phyloP scores from a whole-genome alignment of 92 coral and sea anemone species.

The Epizoanthus fatuus region DNA sequence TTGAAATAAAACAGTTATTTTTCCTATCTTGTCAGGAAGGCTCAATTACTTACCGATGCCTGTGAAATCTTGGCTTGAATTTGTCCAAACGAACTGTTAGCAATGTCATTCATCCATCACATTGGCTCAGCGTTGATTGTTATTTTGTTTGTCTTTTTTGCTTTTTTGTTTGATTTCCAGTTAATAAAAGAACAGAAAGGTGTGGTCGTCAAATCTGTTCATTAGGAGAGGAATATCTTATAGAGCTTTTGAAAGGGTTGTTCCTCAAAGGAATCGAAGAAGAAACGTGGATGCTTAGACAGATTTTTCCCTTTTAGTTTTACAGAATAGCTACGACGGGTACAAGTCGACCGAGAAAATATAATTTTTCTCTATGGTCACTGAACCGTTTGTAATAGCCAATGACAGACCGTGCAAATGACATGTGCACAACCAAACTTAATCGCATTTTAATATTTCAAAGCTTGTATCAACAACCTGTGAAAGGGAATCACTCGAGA shows the following conservation, averaged over 20 bases:
- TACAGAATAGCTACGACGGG: background rate
- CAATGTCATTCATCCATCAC: slow-evolving; percentile 16
- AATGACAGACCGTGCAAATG: slow-evolving; percentile 14
- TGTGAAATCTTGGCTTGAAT: background rate
- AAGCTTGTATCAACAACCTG: slow-evolving; percentile 40
- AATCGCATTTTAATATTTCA: slow-evolving; percentile 45
- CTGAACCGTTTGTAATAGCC: slow-evolving; percentile 33
- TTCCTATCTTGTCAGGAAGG: background rate
- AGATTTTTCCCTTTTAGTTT: background rate
- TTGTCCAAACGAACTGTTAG: slow-evolving; percentile 11
- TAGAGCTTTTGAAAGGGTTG: background rate
- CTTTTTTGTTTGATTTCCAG: background rate
- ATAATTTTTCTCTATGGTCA: slow-evolving; percentile 25
- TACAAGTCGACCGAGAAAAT: slow-evolving; percentile 19
- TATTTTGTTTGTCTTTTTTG: background rate
- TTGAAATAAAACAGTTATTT: background rate
- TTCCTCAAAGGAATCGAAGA: background rate
- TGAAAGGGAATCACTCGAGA: slow-evolving; percentile 15
- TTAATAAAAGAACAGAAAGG: background rate
- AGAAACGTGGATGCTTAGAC: slow-evolving; percentile 5
- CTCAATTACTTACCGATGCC: background rate
- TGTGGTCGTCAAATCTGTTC: background rate
- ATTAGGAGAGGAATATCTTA: background rate
- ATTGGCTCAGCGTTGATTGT: background rate
- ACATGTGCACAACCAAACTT: slow-evolving; percentile 35